A percentile compares a stretch with the other conserved stretches of the same genome.
Conservation (phyloP, 2,797 vertebrate species). For the Natrix natrix region DNA sequence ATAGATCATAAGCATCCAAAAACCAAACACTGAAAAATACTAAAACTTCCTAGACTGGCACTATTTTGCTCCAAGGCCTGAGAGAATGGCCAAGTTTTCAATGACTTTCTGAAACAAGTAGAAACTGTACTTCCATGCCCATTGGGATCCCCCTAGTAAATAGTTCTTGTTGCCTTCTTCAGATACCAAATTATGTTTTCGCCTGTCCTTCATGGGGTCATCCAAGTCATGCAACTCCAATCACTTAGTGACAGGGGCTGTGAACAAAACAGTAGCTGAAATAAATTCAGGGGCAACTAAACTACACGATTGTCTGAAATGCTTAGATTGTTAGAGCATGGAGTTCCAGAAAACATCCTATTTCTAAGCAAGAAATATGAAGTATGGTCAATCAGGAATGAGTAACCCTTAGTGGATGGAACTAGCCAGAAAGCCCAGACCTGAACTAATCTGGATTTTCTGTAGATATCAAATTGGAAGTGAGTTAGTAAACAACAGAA, state of each 20-base stretch:
- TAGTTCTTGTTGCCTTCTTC: neutral
- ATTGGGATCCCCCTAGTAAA: too few relatives aligned
- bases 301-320: neutral
- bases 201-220: neutral
- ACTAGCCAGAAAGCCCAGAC: neutral
- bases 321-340: neutral
- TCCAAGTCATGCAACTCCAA: neutral
- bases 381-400: neutral
- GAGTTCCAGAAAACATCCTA: neutral
- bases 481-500: neutral
- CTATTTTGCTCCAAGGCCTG: neutral
- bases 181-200: neutral
- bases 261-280: neutral
- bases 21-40: neutral
- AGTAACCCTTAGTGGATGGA: neutral
- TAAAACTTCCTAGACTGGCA: neutral
- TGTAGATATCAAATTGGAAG: neutral
- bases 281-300: neutral
- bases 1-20: neutral
- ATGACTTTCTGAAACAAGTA: neutral
- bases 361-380: neutral
- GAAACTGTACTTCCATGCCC: neutral
- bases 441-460: neutral
- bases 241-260: neutral
- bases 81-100: neutral